Conservation (phyloP, 2,888 invertebrate species). For the Antheraea assamensis region DNA sequence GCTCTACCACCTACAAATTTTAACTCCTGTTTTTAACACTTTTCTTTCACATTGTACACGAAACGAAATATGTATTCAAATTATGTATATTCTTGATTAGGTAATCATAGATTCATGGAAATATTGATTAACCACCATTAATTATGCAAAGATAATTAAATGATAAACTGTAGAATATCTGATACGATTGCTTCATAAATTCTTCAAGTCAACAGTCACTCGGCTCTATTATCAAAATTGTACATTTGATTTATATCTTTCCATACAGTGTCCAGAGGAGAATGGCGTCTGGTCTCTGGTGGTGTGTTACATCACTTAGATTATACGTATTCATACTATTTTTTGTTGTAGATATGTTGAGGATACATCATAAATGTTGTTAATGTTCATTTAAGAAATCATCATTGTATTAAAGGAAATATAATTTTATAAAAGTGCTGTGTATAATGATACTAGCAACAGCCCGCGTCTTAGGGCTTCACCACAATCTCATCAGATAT, state of each 20-base stretch:
- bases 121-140: constrained; percentile 44
- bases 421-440: no score
- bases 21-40: not conserved
- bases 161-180: constrained; percentile 40
- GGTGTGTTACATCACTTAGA: no score
- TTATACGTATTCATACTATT: no score
- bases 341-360: no score
- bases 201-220: not conserved
- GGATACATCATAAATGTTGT: no score
- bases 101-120: constrained; percentile 44
- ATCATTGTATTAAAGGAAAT: no score
- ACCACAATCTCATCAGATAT: no score
- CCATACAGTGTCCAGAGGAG: not conserved
- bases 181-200: constrained; percentile 22
- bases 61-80: constrained; percentile 23
- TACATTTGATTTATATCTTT: not conserved
- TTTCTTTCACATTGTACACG: constrained; percentile 2
- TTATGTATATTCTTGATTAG: constrained; percentile 40
- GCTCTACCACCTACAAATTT: no score
- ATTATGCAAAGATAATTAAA: constrained; percentile 46
- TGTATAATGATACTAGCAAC: no score
- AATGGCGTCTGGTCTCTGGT: no score
- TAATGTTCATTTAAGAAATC: no score
- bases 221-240: not conserved
- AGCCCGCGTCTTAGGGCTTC: no score